A percentile compares a stretch with the other conserved stretches of the same genome.
These are phyloP conservation scores for Eristalis pertinax DNA, from an alignment of 2,888 invertebrate species.

Conservation along the genomic window DNA sequence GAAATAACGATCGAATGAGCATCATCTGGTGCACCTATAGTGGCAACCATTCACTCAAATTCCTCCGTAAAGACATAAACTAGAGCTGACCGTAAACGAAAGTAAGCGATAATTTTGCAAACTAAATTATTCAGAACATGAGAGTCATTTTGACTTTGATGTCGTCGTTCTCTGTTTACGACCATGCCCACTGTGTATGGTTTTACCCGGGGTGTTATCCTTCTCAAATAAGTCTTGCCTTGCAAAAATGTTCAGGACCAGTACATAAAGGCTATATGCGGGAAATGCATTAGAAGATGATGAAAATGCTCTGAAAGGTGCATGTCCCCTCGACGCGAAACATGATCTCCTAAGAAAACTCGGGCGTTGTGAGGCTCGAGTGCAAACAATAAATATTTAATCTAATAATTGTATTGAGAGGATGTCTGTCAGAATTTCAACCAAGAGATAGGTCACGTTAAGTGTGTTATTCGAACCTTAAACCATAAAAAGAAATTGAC, in stretches of 20 bases:
- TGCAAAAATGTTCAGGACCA: no score
- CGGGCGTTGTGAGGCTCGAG: background rate
- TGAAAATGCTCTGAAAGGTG: slow-evolving; percentile 23
- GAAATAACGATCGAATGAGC: slow-evolving; percentile 45
- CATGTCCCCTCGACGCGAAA: slow-evolving; percentile 4
- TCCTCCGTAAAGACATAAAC: slow-evolving; percentile 53
- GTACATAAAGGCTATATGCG: slow-evolving; percentile 27
- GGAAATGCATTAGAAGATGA: slow-evolving; percentile 30
- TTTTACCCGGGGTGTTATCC: background rate
- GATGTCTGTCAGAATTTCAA: background rate
- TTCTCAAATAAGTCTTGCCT: slow-evolving; percentile 29
- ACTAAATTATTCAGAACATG: slow-evolving; percentile 66
- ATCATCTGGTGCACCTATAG: slow-evolving; percentile 53
- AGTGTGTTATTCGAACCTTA: background rate
- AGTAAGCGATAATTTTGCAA: slow-evolving; percentile 63
- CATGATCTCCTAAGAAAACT: background rate
- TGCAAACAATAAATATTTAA: slow-evolving; percentile 19
- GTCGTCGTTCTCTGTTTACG: slow-evolving; percentile 53
- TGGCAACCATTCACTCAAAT: background rate
- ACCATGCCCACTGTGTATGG: slow-evolving; percentile 23
- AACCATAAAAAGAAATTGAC: background rate
- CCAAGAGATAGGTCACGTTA: background rate
- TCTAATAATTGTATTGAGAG: slow-evolving; percentile 12
- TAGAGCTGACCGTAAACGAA: slow-evolving; percentile 66
- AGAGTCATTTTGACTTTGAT: slow-evolving; percentile 53